Percentiles rank a stretch among this genome's conserved stretches.
Conservation (phyloP, 2,888 invertebrate species). For the Uloborus plumipes region DNA sequence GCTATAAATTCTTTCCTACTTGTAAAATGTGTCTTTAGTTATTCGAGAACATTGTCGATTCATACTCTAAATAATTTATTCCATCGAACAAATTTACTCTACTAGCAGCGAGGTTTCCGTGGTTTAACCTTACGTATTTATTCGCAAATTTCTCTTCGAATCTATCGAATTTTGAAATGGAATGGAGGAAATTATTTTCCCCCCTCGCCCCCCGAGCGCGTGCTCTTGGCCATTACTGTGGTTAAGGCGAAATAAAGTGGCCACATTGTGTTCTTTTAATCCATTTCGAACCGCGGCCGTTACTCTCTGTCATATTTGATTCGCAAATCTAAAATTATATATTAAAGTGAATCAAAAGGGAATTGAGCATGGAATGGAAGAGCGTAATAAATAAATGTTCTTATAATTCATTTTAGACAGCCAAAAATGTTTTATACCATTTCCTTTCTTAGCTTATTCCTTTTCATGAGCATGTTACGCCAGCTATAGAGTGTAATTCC, state of each 20-base stretch:
- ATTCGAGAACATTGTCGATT: too few relatives aligned
- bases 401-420: slow-evolving; percentile 56
- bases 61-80: too few relatives aligned
- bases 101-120: too few relatives aligned
- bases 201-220: neutral
- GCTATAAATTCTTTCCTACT: too few relatives aligned
- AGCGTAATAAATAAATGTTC: slow-evolving; percentile 56
- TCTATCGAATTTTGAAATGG: neutral
- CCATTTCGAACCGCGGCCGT: slow-evolving; percentile 37
- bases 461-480: slow-evolving; percentile 20
- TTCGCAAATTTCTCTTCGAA: too few relatives aligned
- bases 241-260: neutral
- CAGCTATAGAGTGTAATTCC: slow-evolving; percentile 41
- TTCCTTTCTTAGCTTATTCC: neutral
- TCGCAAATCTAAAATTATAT: slow-evolving; percentile 56
- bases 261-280: slow-evolving; percentile 29
- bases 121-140: too few relatives aligned
- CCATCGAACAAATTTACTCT: too few relatives aligned
- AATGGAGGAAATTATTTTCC: neutral
- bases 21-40: too few relatives aligned
- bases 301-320: slow-evolving; percentile 57
- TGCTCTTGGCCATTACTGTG: neutral
- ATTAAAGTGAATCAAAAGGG: slow-evolving; percentile 52
- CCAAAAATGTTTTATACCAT: slow-evolving; percentile 38
- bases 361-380: slow-evolving; percentile 39